Conservation (phyloP, 2,888 invertebrate genomes). For the Daptonema setosum region DNA sequence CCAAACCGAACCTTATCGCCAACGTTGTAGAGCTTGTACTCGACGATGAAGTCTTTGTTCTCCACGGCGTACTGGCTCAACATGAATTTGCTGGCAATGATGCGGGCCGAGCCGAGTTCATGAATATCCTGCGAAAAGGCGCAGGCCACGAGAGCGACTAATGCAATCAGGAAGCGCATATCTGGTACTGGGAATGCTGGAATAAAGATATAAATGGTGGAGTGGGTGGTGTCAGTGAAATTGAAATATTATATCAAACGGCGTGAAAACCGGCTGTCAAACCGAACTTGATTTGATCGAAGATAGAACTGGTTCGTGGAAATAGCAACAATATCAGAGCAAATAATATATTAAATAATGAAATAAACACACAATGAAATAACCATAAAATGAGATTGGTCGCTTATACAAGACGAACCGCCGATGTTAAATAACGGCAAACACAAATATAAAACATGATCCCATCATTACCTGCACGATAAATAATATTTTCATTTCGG, state of each 20-base stretch:
- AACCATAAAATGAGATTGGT: neutral
- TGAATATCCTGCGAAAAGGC: neutral
- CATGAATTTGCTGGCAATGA: constrained; percentile 75
- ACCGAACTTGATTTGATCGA: too few species aligned
- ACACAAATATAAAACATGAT: too few species aligned
- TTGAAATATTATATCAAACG: too few species aligned
- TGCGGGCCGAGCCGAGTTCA: constrained; percentile 38
- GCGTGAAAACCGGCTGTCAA: too few species aligned
- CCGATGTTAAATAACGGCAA: neutral
- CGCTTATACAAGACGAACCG: neutral
- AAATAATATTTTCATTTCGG: too few species aligned
- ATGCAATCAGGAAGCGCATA: too few species aligned
- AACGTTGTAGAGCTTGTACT: constrained; percentile 78
- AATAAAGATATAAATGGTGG: too few species aligned
- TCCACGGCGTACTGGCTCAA: constrained; percentile 86
- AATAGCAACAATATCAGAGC: neutral
- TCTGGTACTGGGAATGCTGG: too few species aligned
- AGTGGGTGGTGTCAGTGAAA: too few species aligned
- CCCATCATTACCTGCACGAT: too few species aligned
- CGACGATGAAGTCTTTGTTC: constrained; percentile 84
- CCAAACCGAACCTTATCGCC: constrained; percentile 45
- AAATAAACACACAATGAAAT: neutral
- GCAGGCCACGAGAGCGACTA: too few species aligned
- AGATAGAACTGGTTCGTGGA: too few species aligned
- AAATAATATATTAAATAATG: neutral